A percentile compares a stretch with the other conserved stretches of the same genome.
These are phyloP conservation scores for Procavia capensis DNA, from an alignment of 2,113 vertebrate genomes.

Conservation along the genomic window DNA sequence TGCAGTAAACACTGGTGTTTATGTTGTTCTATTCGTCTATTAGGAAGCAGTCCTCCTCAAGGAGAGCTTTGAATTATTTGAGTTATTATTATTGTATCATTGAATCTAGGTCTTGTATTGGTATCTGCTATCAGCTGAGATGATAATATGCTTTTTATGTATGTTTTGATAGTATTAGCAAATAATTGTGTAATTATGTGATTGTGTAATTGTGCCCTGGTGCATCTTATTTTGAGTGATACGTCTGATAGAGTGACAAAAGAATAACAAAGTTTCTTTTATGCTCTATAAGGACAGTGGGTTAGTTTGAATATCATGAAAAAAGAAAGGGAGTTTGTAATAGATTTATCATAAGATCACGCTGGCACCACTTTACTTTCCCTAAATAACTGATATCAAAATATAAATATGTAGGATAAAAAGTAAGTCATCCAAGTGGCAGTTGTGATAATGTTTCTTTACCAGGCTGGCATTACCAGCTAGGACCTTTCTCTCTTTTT, in stretches of 20 bases:
- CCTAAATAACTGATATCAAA: neutral
- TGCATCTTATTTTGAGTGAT: neutral
- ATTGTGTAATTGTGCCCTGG: neutral
- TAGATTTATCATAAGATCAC: neutral
- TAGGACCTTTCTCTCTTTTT: neutral
- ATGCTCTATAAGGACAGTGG: neutral
- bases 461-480: neutral
- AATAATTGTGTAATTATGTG: neutral
- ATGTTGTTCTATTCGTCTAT: too few relatives aligned
- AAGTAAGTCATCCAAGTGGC: neutral
- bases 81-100: neutral
- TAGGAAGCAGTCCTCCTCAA: neutral
- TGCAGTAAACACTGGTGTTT: too few relatives aligned
- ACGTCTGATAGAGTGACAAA: neutral
- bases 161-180: neutral
- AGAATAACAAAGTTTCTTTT: neutral
- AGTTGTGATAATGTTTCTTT: neutral
- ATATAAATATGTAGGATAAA: neutral
- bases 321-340: neutral
- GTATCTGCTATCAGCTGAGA: neutral
- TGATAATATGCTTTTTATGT: neutral
- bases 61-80: neutral
- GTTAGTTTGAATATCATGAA: neutral
- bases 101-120: neutral
- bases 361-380: neutral